Evolutionary conservation across 2,113 vertebrate genomes (phyloP).

Genomic region (Paracanthobrama guichenoti): DNA sequence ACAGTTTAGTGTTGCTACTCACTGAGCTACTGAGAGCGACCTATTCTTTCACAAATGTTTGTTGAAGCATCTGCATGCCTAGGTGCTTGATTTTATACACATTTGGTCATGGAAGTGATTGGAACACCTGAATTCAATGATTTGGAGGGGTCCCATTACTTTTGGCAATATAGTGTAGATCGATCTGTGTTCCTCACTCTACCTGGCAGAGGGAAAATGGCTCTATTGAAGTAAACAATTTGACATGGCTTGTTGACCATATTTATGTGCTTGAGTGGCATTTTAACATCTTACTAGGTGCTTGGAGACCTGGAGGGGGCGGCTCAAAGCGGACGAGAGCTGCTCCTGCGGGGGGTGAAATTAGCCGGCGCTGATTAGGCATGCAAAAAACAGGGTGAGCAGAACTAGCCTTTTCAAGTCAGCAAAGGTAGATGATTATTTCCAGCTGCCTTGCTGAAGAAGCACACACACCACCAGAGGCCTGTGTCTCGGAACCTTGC

Average conservation of each 20-base stretch:
- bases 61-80: too few species aligned
- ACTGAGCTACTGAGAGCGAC: too few species aligned
- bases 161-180: neutral
- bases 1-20: too few species aligned
- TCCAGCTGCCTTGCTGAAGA: neutral
- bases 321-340: neutral
- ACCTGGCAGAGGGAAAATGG: neutral
- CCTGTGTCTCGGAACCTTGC: neutral
- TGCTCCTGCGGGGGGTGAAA: slow-evolving; percentile 24
- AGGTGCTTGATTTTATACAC: too few species aligned
- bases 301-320: slow-evolving; percentile 5
- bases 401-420: slow-evolving; percentile 18
- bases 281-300: slow-evolving; percentile 32
- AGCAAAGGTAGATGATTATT: slow-evolving; percentile 25
- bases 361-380: slow-evolving; percentile 25
- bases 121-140: too few species aligned
- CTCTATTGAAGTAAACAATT: slow-evolving; percentile 26
- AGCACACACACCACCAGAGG: neutral
- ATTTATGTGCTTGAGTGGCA: slow-evolving; percentile 39
- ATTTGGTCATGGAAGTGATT: too few species aligned
- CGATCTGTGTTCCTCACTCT: neutral
- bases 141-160: too few species aligned
- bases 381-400: slow-evolving; percentile 29
- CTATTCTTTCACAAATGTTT: too few species aligned
- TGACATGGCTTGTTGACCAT: slow-evolving; percentile 17